Evolutionary conservation across 2,888 invertebrate genomes (phyloP), one percentile per base, ranked within the genome.

Genomic region (Hypomecis punctinalis): DNA sequence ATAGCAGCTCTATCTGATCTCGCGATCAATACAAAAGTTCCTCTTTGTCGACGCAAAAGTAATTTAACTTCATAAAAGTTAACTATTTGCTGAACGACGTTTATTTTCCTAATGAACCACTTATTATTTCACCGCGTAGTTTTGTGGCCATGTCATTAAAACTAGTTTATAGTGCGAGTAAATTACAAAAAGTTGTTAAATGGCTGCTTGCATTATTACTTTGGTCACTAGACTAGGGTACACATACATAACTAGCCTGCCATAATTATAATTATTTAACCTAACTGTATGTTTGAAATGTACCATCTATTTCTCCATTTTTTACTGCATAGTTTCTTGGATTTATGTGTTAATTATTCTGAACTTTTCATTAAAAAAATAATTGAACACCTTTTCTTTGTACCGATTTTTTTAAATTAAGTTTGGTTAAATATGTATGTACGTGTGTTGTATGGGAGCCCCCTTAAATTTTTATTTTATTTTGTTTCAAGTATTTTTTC

Each of bases 11-110:
- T 48, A 49, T 60, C 46, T 37, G 60, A 66, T 72, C 69, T 75
- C 73, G 71, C 68, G 67, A 75, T 71, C 76, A 63, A 70, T 76
- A 75, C 70, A 73, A 76, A 84, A 85, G 69, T 83, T 80, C 73
- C 70, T 73, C 77, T 78, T 79, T 80, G 76, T 68, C 68, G 72
- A 79, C 74, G 75, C 78, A 72, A 83, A 85, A 87, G 80, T 83
- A 86, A 86, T 88, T 88, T 82, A 85, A 86, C 82, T 87, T 86
- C 75, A 82, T 81, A 80, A 81, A 80, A 79, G 76, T 77, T 64
- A 64, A 78, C 77, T 85, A 83, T 86, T 86, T 83, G 83, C 76
- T 81, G 76, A 83, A 80, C 82, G 76, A 78, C 79, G 79, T 85
- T 77, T 83, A 80, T 81, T 82, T 83, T 80, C 80, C 75, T 81